Base-by-base conservation (phyloP, 2,113 vertebrate species). In the Prolemur simus region DNA sequence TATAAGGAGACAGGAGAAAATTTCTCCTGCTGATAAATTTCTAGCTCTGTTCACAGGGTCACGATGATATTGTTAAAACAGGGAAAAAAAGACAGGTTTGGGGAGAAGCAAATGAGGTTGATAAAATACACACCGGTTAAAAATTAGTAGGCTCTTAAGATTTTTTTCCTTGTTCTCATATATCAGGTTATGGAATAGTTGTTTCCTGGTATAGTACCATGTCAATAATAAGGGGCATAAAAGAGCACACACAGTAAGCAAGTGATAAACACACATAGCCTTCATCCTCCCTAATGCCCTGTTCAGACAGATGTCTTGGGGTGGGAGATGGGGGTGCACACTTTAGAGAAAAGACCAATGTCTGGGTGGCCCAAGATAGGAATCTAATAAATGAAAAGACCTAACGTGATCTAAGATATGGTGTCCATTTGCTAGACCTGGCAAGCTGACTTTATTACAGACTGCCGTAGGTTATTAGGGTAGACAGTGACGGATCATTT, bases 401-500 rank as follows among this genome's bases (percentile, higher is more conserved):
- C 91, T 97, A 97, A 97, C 52, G 82, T 83, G 89, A 93, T 96
- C 95, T 97, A 89, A 98, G 97, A 80, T 56, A 68, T 21, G 37
- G 80, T 58, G 27, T 90, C 90, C 37, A 87, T 98, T 98, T 98
- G 94, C 96, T 97, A 97, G 93, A 83, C 77, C 87, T 97, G 95
- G 95, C 9, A 27, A 97, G 91, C 89, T 96, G 96, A 98, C 97
- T 99, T 98, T 95, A 97, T 98, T 98, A 96, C 64, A 68, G 66
- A 39, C 93, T 98, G 96, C 93, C 85, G 95, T 80, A 94, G 97
- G 98, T 98, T 98, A 98, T 97, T 95, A 91, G 85, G 14, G 74
- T 86, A 98, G 98, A 98, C 96, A 98, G 97, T 98, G 98, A 98
- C 96, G 98, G 97, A 98, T 98, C 85, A 97, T 98, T 98, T 94